Evolutionary conservation across 2,797 vertebrate genomes (phyloP).

Genomic region (Sebastes oblongus): DNA sequence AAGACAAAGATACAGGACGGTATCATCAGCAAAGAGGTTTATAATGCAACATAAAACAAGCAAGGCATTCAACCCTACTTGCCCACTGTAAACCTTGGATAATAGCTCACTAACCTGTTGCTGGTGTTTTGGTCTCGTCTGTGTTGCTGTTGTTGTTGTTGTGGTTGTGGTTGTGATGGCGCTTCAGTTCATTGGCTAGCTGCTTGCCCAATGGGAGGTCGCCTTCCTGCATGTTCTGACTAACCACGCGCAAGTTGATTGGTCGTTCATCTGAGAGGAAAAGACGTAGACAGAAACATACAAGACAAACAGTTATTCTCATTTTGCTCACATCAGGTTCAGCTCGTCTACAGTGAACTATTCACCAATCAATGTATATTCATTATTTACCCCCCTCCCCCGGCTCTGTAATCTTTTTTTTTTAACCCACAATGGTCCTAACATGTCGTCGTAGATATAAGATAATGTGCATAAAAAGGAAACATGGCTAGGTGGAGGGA

Average conservation of each 20-base stretch:
- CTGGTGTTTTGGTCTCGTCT: conserved; percentile 85
- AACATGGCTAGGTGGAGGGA: background rate
- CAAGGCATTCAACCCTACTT: too few relatives aligned
- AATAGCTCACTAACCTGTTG: conserved; percentile 80
- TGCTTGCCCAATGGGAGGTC: conserved; percentile 89
- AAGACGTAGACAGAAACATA: background rate
- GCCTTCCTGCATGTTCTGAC: conserved; percentile 84
- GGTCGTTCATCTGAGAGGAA: conserved; percentile 87
- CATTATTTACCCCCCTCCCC: background rate
- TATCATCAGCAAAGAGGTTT: conserved; percentile 25
- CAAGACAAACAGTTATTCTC: background rate
- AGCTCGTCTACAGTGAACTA: background rate
- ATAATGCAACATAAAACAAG: background rate
- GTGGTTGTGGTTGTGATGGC: conserved; percentile 85
- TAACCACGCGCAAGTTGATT: conserved; percentile 91
- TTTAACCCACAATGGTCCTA: background rate
- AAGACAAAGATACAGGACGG: conserved; percentile 3
- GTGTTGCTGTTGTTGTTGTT: conserved; percentile 78
- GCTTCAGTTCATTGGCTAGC: conserved; percentile 90
- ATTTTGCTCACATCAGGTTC: background rate
- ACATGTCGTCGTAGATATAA: background rate
- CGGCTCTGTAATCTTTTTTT: background rate
- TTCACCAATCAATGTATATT: background rate
- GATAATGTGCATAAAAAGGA: background rate
- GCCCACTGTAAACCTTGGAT: background rate